Evolutionary conservation across 2,797 vertebrate species (phyloP).

Genomic region (Pseudomugil tenellus): DNA sequence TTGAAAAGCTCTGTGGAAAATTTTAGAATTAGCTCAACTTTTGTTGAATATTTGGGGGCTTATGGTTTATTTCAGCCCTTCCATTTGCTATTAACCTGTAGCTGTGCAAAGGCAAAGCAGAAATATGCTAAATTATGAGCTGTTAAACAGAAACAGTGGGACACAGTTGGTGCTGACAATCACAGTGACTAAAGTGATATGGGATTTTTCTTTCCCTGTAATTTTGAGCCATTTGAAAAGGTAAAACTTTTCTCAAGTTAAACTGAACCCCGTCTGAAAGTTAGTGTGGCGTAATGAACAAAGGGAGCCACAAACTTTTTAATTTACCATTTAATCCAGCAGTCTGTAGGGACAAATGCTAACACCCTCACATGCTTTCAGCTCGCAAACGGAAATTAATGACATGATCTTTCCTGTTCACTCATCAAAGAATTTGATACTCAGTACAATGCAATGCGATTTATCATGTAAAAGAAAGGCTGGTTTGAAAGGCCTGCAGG

Average conservation of each 20-base stretch:
- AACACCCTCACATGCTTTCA: background rate
- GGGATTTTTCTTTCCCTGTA: background rate
- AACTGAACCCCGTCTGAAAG: background rate
- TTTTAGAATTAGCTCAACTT: conserved; percentile 50
- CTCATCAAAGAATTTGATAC: conserved; percentile 12
- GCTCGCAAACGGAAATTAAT: conserved; percentile 22
- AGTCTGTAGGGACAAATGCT: conserved; percentile 11
- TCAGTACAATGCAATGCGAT: conserved; percentile 10
- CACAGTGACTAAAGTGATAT: conserved; percentile 11
- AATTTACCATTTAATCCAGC: conserved; percentile 3
- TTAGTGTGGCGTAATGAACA: background rate
- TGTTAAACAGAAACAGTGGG: conserved; percentile 52
- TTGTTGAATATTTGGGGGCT: conserved; percentile 22
- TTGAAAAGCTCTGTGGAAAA: conserved; percentile 48
- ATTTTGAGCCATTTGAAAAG: background rate
- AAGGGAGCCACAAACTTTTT: background rate
- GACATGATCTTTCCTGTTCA: background rate
- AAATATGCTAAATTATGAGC: conserved; percentile 58
- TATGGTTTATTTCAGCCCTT: conserved; percentile 41
- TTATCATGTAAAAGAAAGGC: conserved; percentile 34
- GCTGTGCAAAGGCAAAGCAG: conserved; percentile 31
- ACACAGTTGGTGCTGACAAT: conserved; percentile 21
- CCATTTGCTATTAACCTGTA: conserved; percentile 39
- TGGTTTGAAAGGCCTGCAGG: conserved; percentile 12
- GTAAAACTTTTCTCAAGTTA: background rate